phyloP scores from a whole-genome alignment of 2,888 invertebrate species.

The Cacoxenus indagator region DNA sequence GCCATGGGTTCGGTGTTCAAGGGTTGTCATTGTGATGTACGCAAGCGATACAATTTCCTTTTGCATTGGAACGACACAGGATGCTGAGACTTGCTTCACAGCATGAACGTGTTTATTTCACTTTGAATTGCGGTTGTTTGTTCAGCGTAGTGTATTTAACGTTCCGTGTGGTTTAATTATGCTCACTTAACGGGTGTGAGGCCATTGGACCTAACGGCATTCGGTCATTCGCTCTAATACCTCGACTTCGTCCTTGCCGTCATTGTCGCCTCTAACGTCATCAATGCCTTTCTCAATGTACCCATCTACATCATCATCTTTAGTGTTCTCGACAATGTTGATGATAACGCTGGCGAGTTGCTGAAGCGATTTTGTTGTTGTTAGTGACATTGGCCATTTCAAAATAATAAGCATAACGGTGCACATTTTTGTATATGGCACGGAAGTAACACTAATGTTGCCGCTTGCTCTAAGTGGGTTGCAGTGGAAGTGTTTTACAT shows the following conservation, averaged over 20 bases:
- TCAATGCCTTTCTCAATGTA: slow-evolving; percentile 24
- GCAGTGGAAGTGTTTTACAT: background rate
- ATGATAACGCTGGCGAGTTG: background rate
- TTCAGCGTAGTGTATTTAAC: slow-evolving; percentile 36
- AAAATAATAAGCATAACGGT: background rate
- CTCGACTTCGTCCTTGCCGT: slow-evolving; percentile 28
- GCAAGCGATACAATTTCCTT: background rate
- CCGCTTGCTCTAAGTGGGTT: background rate
- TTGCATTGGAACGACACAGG: background rate
- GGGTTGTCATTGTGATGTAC: background rate
- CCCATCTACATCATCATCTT: slow-evolving; percentile 12
- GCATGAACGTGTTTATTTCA: slow-evolving; percentile 1
- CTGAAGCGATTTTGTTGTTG: background rate
- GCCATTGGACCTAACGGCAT: slow-evolving; percentile 1
- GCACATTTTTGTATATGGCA: background rate
- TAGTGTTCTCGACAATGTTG: slow-evolving; percentile 28
- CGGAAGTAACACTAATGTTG: background rate
- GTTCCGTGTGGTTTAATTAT: slow-evolving; percentile 45
- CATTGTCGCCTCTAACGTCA: slow-evolving; percentile 9
- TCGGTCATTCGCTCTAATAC: slow-evolving; percentile 7
- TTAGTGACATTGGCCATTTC: background rate
- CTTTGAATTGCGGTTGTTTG: slow-evolving; percentile 8
- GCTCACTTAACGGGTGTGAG: slow-evolving; percentile 19
- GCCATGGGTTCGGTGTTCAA: background rate
- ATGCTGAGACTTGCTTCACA: background rate